Percentiles rank a stretch among this genome's conserved stretches.
phyloP scores from a whole-genome alignment of 2,113 vertebrate genomes.

The Vulpes lagopus region DNA sequence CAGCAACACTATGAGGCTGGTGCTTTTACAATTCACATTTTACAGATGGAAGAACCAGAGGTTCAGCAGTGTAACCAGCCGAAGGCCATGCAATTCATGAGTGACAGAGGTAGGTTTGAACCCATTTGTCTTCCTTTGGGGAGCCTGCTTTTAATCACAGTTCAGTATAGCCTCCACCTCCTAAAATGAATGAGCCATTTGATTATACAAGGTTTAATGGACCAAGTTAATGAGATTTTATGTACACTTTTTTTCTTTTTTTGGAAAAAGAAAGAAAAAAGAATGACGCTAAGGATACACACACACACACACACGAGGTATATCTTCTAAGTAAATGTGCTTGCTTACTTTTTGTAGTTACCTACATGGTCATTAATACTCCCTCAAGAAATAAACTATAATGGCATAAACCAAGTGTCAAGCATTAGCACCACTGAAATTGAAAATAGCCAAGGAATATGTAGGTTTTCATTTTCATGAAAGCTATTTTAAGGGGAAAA shows the following conservation, averaged over 20 bases:
- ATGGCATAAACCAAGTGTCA: not conserved
- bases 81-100: not conserved
- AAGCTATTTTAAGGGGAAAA: slow-evolving; percentile 19
- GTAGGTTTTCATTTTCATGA: not conserved
- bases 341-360: not conserved
- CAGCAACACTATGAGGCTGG: not conserved
- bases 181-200: not conserved
- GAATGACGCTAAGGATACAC: not conserved
- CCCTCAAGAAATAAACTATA: not conserved
- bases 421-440: not conserved
- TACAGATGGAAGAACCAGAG: not conserved
- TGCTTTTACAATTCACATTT: not conserved
- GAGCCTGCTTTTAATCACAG: not conserved
- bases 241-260: not conserved
- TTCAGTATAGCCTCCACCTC: not conserved
- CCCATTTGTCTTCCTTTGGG: not conserved
- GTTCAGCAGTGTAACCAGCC: not conserved
- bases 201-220: not conserved
- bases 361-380: not conserved
- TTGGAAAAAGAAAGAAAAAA: not conserved
- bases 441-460: not conserved
- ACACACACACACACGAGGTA: not conserved
- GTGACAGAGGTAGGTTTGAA: not conserved
- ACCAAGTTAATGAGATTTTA: not conserved
- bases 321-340: not conserved